Evolutionary conservation across 2,888 invertebrate species (phyloP).

Genomic region (Troides aeacus): DNA sequence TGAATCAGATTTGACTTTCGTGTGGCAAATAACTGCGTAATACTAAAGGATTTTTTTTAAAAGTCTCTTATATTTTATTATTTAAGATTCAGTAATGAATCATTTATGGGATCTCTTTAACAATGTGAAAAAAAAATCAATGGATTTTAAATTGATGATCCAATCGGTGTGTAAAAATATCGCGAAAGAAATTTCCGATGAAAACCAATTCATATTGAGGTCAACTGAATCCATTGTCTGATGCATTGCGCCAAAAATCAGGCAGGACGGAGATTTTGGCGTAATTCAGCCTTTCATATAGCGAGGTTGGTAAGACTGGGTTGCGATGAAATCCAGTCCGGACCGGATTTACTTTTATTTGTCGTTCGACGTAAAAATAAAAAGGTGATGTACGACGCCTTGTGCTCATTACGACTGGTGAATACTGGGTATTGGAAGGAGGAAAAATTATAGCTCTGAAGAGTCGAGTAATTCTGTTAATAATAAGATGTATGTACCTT

Average conservation of each 20-base stretch:
- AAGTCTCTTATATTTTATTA: neutral
- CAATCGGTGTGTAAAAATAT: constrained; percentile 5
- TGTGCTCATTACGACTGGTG: constrained; percentile 40
- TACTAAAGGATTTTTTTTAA: neutral
- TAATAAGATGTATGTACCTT: neutral
- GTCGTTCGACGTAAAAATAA: constrained; percentile 34
- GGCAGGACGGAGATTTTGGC: constrained; percentile 20
- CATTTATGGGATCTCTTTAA: too few relatives aligned
- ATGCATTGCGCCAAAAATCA: constrained; percentile 58
- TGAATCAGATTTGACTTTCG: neutral
- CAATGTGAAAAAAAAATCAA: neutral
- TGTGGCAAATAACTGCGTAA: neutral
- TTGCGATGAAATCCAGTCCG: constrained; percentile 56
- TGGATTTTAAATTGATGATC: neutral
- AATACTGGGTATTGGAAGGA: constrained; percentile 9
- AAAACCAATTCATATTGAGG: constrained; percentile 23
- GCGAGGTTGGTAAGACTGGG: constrained; percentile 46
- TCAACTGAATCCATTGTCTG: constrained; percentile 41
- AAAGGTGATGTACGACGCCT: constrained; percentile 41
- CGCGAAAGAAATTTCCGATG: constrained; percentile 9
- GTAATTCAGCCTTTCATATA: constrained; percentile 38
- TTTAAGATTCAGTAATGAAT: neutral
- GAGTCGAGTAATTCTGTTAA: neutral
- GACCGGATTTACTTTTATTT: constrained; percentile 48
- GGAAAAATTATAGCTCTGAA: constrained; percentile 9